Conservation (phyloP, 1,140 invertebrate genomes). For the Cyclina sinensis region DNA sequence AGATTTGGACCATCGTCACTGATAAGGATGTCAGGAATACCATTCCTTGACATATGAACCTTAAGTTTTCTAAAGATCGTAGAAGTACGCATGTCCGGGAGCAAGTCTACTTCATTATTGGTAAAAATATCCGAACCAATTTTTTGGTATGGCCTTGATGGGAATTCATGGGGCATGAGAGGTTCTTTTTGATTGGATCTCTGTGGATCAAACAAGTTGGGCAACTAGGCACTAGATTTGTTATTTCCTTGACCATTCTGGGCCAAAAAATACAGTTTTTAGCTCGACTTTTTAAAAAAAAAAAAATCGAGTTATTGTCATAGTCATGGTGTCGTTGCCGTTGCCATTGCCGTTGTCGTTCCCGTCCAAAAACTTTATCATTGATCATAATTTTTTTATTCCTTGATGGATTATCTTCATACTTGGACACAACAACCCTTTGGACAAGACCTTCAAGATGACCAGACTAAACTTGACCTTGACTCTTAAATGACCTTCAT, state of each 20-base stretch:
- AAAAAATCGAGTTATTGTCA: too few species aligned
- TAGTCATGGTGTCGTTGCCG: too few species aligned
- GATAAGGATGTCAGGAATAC: not conserved
- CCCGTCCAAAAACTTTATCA: too few species aligned
- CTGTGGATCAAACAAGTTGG: not conserved
- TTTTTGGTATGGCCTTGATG: constrained; percentile 5
- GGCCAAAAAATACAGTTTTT: not conserved
- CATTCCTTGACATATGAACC: not conserved
- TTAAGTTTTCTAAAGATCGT: constrained; percentile 11
- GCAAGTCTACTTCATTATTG: not conserved
- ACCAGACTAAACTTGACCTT: too few species aligned
- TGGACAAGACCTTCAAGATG: too few species aligned
- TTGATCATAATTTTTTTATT: too few species aligned
- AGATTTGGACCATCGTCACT: not conserved
- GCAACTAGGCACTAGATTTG: not conserved
- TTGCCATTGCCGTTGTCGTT: too few species aligned
- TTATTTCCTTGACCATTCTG: not conserved
- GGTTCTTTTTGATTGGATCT: not conserved
- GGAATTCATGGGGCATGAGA: constrained; percentile 9
- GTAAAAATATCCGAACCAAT: not conserved
- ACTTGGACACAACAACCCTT: too few species aligned
- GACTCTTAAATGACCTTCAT: too few species aligned
- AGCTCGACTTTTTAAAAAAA: too few species aligned
- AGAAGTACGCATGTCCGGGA: not conserved
- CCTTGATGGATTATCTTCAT: too few species aligned